phyloP scores from a whole-genome alignment of 2,113 vertebrate genomes.

The Penelope pileata region DNA sequence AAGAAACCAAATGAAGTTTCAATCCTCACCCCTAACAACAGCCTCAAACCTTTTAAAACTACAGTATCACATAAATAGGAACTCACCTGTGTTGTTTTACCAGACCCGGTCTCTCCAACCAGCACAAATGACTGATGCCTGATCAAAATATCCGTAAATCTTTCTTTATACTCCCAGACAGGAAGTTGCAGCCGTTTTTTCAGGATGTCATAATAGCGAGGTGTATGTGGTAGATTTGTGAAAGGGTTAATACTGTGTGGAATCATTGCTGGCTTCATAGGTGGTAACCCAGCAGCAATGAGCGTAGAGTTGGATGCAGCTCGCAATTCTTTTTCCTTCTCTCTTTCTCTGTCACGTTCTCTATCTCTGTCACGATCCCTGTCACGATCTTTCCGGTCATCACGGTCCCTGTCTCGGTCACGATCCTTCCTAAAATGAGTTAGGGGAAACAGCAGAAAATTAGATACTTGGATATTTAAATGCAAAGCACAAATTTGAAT shows the following conservation, averaged over 20 bases:
- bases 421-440: constrained; percentile 86
- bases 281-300: constrained; percentile 73
- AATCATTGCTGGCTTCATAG: constrained; percentile 85
- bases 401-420: constrained; percentile 89
- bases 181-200: constrained; percentile 94
- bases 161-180: constrained; percentile 96
- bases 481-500: not conserved
- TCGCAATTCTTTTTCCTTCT: constrained; percentile 85
- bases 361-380: constrained; percentile 89
- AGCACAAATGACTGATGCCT: constrained; percentile 93
- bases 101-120: constrained; percentile 95
- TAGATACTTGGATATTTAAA: not conserved
- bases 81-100: constrained; percentile 96
- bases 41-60: not conserved
- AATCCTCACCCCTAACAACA: not conserved
- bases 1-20: not conserved
- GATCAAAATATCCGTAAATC: constrained; percentile 90
- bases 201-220: constrained; percentile 93
- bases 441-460: constrained; percentile 2
- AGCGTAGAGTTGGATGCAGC: constrained; percentile 74
- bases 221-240: constrained; percentile 94
- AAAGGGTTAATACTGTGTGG: constrained; percentile 94
- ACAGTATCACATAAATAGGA: not conserved
- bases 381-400: constrained; percentile 85
- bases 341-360: constrained; percentile 87